Evolutionary conservation across 2,113 vertebrate genomes (phyloP).

Genomic region (Epinephelus fuscoguttatus): DNA sequence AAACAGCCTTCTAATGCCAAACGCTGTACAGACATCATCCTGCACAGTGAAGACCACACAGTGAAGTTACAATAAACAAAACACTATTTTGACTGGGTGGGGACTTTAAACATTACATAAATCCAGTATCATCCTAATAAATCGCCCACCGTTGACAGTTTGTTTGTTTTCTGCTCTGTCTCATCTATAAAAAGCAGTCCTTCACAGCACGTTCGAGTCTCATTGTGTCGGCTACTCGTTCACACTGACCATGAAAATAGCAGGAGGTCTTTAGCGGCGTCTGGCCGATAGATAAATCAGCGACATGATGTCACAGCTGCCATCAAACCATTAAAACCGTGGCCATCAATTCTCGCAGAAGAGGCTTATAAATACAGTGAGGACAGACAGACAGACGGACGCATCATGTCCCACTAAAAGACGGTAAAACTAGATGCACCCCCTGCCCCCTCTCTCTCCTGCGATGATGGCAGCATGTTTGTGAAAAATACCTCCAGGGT

Average conservation of each 20-base stretch:
- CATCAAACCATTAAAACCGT: slow-evolving; percentile 59
- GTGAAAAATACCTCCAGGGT: slow-evolving; percentile 65
- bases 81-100: neutral
- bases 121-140: neutral
- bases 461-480: slow-evolving; percentile 57
- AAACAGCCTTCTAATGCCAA: neutral
- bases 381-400: slow-evolving; percentile 59
- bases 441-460: slow-evolving; percentile 8
- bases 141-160: neutral
- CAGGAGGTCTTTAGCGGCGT: slow-evolving; percentile 47
- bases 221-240: slow-evolving; percentile 29
- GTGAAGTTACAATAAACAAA: neutral
- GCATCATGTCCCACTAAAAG: slow-evolving; percentile 55
- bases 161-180: neutral
- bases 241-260: slow-evolving; percentile 56
- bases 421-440: slow-evolving; percentile 63
- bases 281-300: slow-evolving; percentile 68
- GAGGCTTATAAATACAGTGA: slow-evolving; percentile 65
- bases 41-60: neutral
- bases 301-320: slow-evolving; percentile 72
- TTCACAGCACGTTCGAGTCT: slow-evolving; percentile 4
- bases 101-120: neutral
- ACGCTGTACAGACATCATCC: neutral
- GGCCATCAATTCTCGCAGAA: slow-evolving; percentile 50
- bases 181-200: slow-evolving; percentile 7